A percentile compares a stretch with the other conserved stretches of the same genome.
Evolutionary conservation across 2,113 vertebrate genomes (phyloP).

Genomic region (human (Homo sapiens)): DNA sequence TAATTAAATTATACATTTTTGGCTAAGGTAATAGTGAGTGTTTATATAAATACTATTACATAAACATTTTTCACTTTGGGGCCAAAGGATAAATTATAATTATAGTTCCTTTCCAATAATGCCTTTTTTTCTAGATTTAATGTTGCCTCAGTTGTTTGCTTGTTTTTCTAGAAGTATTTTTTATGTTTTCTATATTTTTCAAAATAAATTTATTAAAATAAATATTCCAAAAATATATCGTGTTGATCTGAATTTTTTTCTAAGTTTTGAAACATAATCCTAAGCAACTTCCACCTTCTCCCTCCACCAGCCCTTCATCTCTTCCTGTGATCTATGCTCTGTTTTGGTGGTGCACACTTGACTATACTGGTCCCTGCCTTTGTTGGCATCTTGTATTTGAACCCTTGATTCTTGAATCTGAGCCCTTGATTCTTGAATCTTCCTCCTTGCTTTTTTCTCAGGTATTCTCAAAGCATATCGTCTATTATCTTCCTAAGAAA

Average conservation of each 20-base stretch:
- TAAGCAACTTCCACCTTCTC: neutral
- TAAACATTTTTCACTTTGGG: neutral
- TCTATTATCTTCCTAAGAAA: neutral
- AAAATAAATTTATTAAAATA: slow-evolving; percentile 6
- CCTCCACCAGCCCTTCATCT: fast-evolving
- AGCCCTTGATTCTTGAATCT: neutral
- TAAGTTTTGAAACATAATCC: neutral
- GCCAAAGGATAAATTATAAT: neutral
- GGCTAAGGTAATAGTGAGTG: neutral
- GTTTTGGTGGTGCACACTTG: neutral
- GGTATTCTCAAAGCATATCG: neutral
- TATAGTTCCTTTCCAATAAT: neutral
- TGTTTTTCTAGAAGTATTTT: neutral
- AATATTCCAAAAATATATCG: neutral
- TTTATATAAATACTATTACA: neutral
- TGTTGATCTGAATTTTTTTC: neutral
- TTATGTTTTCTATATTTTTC: neutral
- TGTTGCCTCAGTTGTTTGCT: neutral
- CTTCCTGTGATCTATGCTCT: neutral
- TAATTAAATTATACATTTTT: slow-evolving; percentile 15
- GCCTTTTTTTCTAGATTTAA: neutral
- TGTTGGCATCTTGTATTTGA: neutral
- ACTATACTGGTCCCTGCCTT: neutral
- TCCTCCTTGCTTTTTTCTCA: neutral
- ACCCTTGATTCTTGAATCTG: neutral